Evolutionary conservation across 1,140 invertebrate species (phyloP).

Genomic region (Triops longicaudatus): DNA sequence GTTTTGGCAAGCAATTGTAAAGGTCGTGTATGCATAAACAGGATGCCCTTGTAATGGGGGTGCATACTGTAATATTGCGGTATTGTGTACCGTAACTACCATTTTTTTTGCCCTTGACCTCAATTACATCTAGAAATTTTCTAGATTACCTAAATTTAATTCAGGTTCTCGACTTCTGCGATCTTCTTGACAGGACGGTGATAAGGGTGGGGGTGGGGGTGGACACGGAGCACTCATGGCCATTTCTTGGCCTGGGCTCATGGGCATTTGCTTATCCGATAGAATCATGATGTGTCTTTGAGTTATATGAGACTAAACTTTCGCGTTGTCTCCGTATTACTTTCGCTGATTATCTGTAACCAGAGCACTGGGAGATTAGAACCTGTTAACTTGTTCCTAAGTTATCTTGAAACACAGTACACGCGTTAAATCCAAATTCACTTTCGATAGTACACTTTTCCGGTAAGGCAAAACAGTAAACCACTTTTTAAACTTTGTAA

Average conservation of each 20-base stretch:
- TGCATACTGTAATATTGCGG: neutral
- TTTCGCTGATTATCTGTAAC: neutral
- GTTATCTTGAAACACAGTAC: neutral
- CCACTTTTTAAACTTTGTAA: neutral
- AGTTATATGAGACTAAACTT: no score
- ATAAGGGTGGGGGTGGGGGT: neutral
- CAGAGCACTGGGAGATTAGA: neutral
- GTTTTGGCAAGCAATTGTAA: neutral
- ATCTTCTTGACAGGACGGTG: slow-evolving; percentile 20
- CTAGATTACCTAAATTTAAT: slow-evolving; percentile 27
- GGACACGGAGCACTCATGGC: neutral
- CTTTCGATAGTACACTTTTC: neutral
- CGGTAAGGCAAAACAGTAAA: neutral
- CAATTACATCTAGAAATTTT: neutral
- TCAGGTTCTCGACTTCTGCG: slow-evolving; percentile 25
- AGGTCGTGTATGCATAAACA: neutral
- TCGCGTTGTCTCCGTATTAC: neutral
- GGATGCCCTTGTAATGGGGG: neutral
- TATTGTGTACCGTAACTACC: no score
- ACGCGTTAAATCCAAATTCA: neutral
- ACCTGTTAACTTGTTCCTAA: neutral
- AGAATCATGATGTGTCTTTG: neutral
- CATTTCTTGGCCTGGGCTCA: slow-evolving; percentile 8
- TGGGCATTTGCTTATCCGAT: slow-evolving; percentile 14
- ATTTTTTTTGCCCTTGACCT: neutral